Percentiles rank a stretch among this genome's conserved stretches.
Conservation (phyloP, 2,113 vertebrate genomes). For the Ariopsis seemanni region DNA sequence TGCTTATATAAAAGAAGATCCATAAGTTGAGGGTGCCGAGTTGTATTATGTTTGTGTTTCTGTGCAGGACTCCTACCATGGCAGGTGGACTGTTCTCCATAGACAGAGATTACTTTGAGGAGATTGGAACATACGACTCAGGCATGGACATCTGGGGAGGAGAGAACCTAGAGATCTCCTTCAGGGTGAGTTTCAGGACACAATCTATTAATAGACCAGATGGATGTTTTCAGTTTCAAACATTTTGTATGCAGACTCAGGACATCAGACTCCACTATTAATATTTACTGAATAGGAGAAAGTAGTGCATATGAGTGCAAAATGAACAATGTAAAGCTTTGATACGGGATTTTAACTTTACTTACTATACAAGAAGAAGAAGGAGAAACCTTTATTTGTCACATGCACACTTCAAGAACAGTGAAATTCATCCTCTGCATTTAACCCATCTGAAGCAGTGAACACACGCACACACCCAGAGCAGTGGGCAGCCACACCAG, state of each 20-base stretch:
- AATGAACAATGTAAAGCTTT: not conserved
- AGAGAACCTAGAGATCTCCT: conserved; percentile 99
- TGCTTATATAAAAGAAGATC: conserved; percentile 45
- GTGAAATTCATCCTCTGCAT: too few relatives aligned
- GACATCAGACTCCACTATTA: not conserved
- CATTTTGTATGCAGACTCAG: not conserved
- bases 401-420: too few relatives aligned
- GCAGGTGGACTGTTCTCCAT: conserved; percentile 98
- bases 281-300: not conserved
- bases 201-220: conserved; percentile 2
- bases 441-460: too few relatives aligned
- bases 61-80: conserved; percentile 94
- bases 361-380: not conserved
- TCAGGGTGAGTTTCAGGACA: conserved; percentile 78
- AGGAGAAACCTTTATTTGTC: too few relatives aligned
- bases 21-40: conserved; percentile 49
- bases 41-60: conserved; percentile 10
- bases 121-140: conserved; percentile 97
- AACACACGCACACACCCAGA: too few relatives aligned
- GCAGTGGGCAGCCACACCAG: too few relatives aligned
- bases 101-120: conserved; percentile 98
- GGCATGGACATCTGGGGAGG: conserved; percentile 99
- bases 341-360: not conserved
- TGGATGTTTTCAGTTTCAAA: not conserved
- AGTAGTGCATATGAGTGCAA: not conserved